phyloP scores from a whole-genome alignment of 2,113 vertebrate genomes.

The Poicephalus meyeri region DNA sequence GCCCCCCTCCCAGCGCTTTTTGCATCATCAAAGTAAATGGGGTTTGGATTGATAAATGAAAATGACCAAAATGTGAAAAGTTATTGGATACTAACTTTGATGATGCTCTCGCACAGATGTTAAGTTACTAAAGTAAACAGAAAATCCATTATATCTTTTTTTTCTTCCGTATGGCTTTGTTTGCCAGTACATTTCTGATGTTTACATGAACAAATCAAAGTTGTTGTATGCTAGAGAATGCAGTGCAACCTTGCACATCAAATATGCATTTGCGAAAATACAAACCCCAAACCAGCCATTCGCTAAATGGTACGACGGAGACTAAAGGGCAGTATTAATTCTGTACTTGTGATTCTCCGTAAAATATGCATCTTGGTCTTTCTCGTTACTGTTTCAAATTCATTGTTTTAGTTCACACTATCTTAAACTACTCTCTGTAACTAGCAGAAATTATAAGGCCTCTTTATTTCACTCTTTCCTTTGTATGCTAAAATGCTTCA shows the following conservation, averaged over 20 bases:
- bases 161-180: constrained; percentile 66
- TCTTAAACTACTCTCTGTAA: neutral
- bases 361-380: neutral
- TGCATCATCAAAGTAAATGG: neutral
- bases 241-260: neutral
- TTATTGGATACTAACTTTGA: neutral
- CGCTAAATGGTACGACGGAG: neutral
- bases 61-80: constrained; percentile 10
- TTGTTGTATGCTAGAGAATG: constrained; percentile 1
- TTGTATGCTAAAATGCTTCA: neutral
- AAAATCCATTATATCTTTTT: constrained; percentile 38
- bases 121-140: constrained; percentile 66
- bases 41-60: neutral
- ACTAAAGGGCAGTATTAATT: neutral
- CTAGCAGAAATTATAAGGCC: neutral
- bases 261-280: neutral
- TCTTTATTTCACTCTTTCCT: neutral
- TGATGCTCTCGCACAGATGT: constrained; percentile 49
- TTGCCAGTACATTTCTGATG: constrained; percentile 56
- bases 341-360: neutral
- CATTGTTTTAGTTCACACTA: neutral
- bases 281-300: neutral
- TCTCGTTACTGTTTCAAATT: neutral
- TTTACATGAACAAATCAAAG: constrained; percentile 46
- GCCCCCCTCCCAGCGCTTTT: neutral